Base-by-base conservation (phyloP, 2,888 invertebrate genomes). In the Laothoe populi region DNA sequence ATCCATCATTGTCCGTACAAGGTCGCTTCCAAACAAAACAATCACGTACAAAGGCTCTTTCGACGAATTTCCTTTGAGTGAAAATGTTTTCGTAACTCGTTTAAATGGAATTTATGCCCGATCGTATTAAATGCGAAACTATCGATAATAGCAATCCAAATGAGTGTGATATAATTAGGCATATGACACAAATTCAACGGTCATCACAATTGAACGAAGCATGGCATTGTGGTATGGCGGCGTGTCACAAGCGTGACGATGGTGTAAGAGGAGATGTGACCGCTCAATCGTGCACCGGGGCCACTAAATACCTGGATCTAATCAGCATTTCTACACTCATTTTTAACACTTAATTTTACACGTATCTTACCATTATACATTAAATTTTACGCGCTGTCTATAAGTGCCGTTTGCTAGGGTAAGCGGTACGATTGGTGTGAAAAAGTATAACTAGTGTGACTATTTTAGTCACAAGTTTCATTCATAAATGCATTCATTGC, bases 271-370 rank as follows among this genome's bases (percentile, higher is more conserved):
- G 75, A 82, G 87, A 88, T 89, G 88, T 89, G 88, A 89, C 88
- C 84, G 77, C 89, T 90, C 87, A 83, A 89, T 90, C 86, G 82
- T 68, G 71, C 76, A 70, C 74, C 79, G 77, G 74, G 75, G 68
- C 81, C 76, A 80, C 88, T 91, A 92, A 91, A 92, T 90, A 92
- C 92, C 92, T 92, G 92, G 70, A 86, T 84, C 92, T 89, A 92
- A 92, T 92, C 92, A 92, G 79, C 90, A 92, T 92, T 92, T 84
- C 86, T 91, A 92, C 91, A 92, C 92, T 89, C 79, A 92, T 92
- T 92, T 91, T 91, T 88, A 92, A 92, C 92, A 92, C 88, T 90
- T 89, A 86, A 91, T 92, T 92, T 91, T 88, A 90, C 88, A 91
- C 92, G 85, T 91, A 92, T 92, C 91, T 90, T 85, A 81, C 78